Conservation (phyloP, 2,797 vertebrate species). For the Sardinella longiceps region DNA sequence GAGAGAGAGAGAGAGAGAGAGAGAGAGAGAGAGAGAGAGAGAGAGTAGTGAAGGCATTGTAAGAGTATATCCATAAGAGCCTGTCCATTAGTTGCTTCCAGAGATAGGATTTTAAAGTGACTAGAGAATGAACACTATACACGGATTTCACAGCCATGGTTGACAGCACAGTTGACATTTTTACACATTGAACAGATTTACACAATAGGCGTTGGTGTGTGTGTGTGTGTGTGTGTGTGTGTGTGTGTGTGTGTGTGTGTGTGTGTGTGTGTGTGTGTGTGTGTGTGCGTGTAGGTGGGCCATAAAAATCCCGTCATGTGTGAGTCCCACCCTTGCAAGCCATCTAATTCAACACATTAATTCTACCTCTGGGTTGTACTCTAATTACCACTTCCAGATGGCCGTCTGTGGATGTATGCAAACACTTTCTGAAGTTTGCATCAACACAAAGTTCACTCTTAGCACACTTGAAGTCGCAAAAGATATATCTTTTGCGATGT, state of each 20-base stretch:
- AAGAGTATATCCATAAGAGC: neutral
- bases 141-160: neutral
- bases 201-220: neutral
- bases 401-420: neutral
- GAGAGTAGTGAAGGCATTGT: neutral
- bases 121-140: neutral
- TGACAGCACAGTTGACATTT: neutral
- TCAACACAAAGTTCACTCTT: neutral
- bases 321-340: neutral
- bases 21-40: too few species aligned
- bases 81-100: neutral
- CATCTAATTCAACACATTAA: constrained; percentile 4
- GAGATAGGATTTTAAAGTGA: constrained; percentile 2
- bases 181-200: neutral
- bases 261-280: too few species aligned
- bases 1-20: too few species aligned
- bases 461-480: too few species aligned
- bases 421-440: neutral
- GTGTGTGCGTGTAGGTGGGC: too few species aligned
- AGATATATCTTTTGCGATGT: too few species aligned
- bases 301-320: neutral
- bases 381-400: constrained; percentile 21
- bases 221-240: too few species aligned
- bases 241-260: too few species aligned
- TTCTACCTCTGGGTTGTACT: neutral